Percentiles rank a stretch among this genome's conserved stretches.
Conservation (phyloP, 2,888 invertebrate species). For the Dynastes grantii region DNA sequence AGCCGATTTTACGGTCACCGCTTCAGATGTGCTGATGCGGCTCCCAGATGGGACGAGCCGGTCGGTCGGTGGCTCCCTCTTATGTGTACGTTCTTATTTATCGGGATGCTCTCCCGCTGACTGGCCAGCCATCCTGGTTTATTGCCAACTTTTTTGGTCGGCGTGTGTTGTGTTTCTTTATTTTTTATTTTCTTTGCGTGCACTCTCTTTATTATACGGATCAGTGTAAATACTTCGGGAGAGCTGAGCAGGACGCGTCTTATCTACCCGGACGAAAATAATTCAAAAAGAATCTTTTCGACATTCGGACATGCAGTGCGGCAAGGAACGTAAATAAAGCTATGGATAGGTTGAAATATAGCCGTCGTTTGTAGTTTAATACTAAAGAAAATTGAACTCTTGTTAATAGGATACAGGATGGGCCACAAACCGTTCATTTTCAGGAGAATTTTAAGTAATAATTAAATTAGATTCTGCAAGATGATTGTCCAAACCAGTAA, state of each 20-base stretch:
- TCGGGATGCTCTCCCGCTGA: constrained; percentile 58
- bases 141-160: constrained; percentile 57
- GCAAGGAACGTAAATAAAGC: constrained; percentile 15
- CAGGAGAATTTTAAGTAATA: too few species aligned
- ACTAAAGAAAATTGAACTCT: not conserved
- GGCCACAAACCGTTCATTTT: too few species aligned
- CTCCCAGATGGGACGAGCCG: constrained; percentile 62
- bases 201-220: constrained; percentile 63
- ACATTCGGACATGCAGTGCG: not conserved
- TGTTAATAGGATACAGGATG: too few species aligned
- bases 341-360: constrained; percentile 4
- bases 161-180: constrained; percentile 55
- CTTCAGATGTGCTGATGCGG: constrained; percentile 64
- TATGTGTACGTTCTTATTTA: constrained; percentile 64
- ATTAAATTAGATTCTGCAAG: too few species aligned
- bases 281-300: constrained; percentile 40
- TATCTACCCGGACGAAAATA: constrained; percentile 35
- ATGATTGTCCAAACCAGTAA: too few species aligned
- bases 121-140: constrained; percentile 62
- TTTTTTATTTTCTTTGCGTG: constrained; percentile 52
- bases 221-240: constrained; percentile 58
- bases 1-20: constrained; percentile 64
- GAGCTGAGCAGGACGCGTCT: constrained; percentile 23
- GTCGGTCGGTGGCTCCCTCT: constrained; percentile 40
- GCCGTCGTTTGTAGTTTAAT: not conserved